Evolutionary conservation across 1,140 invertebrate species (phyloP).

Genomic region (Pseudobourletiella spinata): DNA sequence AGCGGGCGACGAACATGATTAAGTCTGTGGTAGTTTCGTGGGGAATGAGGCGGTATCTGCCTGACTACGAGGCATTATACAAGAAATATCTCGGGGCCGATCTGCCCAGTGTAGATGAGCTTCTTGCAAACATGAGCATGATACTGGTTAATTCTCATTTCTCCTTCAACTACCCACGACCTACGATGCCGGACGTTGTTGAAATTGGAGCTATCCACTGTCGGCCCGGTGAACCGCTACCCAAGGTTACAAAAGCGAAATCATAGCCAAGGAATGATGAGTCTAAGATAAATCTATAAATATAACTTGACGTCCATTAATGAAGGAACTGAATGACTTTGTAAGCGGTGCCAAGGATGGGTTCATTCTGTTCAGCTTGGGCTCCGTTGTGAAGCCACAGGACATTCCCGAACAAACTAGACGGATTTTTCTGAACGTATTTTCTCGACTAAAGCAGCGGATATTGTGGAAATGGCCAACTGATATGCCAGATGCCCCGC

Average conservation of each 20-base stretch:
- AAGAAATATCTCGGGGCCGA: not conserved
- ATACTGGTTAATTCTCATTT: conserved; percentile 30
- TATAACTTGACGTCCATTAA: too few species aligned
- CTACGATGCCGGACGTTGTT: conserved; percentile 10
- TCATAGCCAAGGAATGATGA: conserved; percentile 41
- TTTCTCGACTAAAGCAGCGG: conserved; percentile 46
- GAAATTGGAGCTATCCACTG: conserved; percentile 28
- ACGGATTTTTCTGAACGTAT: conserved; percentile 18
- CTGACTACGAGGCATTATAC: not conserved
- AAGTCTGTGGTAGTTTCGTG: not conserved
- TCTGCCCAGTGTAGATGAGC: conserved; percentile 16
- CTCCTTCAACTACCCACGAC: conserved; percentile 13
- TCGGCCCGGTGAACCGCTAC: conserved; percentile 16
- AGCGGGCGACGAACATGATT: conserved; percentile 7
- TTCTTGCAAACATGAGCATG: conserved; percentile 26
- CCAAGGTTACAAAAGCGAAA: conserved; percentile 43
- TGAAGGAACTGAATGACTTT: conserved; percentile 31
- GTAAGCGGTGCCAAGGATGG: conserved; percentile 44
- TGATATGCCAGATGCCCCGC: conserved; percentile 39
- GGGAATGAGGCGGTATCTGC: not conserved
- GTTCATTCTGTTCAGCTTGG: conserved; percentile 61
- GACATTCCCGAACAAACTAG: conserved; percentile 11
- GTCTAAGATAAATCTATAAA: conserved; percentile 43
- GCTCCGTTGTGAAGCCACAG: conserved; percentile 39
- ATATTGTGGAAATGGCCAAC: conserved; percentile 64